Base-by-base conservation (phyloP, 2,888 invertebrate species). In the Himalopsyche kuldschensis region DNA sequence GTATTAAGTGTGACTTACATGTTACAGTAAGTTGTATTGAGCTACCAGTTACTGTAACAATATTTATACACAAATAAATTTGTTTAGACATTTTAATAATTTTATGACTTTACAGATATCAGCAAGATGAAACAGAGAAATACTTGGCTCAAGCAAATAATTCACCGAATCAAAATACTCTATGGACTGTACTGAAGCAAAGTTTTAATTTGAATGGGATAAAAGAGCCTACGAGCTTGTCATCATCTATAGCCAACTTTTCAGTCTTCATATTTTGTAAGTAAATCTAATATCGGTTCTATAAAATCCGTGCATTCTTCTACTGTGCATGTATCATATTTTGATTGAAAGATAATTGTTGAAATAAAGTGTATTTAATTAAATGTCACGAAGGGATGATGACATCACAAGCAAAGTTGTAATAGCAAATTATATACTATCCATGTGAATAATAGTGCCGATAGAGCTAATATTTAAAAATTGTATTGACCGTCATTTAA, bases 191-290 rank as follows among this genome's bases (percentile, higher is more conserved):
- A 5, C 87, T 92, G 35, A 91, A 92, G n/a, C 93, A 94, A 87
- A 88, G 94, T 48, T 95, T 95, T 88, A 96, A 96, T 90, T 90
- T 96, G 84, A 93, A 95, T 82, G 94, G 94, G 47, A 91, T 94
- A 78, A 95, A 95, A 88, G 91, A 93, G 82, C 95, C 96, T 30
- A 94, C 93, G 10, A 89, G 90, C 0, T 91, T 94, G 32, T 94
- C 96, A 0, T 93, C 94, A 30, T 90, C 88, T 69, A 94, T 96
- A 79, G 94, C 95, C 5, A 95, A 95, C 88, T 90, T 93, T 87
- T 92, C 93, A 55, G 91, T 94, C 78, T 88, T 91, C 4, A 85
- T 92, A 24, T 94, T 93, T 87, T 92, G 94, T 92, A 88, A 93
- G 89, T 75, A 77, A 46, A 27, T 47, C 24, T 69, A 76, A 24